phyloP scores from a whole-genome alignment of 1,140 invertebrate species.

The Euglossa dilemma region DNA sequence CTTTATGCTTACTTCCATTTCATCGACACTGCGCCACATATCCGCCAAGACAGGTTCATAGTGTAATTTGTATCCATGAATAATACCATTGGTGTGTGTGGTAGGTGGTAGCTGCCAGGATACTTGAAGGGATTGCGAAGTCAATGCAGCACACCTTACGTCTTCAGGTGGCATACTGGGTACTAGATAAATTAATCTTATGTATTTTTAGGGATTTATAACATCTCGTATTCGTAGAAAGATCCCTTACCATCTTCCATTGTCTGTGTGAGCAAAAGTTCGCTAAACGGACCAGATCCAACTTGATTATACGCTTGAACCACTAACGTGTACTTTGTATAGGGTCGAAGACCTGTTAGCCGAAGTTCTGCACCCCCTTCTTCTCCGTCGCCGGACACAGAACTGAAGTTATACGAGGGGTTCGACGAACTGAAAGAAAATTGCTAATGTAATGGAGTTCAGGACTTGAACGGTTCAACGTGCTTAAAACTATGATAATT shows the following conservation, averaged over 20 bases:
- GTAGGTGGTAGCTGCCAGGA: slow-evolving; percentile 92
- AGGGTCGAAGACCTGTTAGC: slow-evolving; percentile 87
- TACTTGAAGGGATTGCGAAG: slow-evolving; percentile 90
- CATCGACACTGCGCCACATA: slow-evolving; percentile 83
- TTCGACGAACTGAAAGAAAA: slow-evolving; percentile 76
- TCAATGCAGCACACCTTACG: slow-evolving; percentile 87
- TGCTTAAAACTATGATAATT: slow-evolving; percentile 3
- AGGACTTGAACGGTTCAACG: slow-evolving; percentile 2
- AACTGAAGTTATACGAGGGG: slow-evolving; percentile 86
- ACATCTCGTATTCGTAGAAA: background rate
- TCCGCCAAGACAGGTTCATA: slow-evolving; percentile 87
- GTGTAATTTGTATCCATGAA: slow-evolving; percentile 92
- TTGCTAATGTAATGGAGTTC: slow-evolving; percentile 34
- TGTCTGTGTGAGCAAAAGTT: slow-evolving; percentile 89
- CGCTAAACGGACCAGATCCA: slow-evolving; percentile 90
- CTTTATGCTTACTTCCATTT: slow-evolving; percentile 83
- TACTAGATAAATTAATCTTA: slow-evolving; percentile 79
- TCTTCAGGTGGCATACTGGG: slow-evolving; percentile 89
- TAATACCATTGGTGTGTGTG: slow-evolving; percentile 89
- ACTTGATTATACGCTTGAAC: slow-evolving; percentile 94
- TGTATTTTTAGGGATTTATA: background rate
- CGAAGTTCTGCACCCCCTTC: slow-evolving; percentile 86
- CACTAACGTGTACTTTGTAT: slow-evolving; percentile 90
- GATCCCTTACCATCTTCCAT: slow-evolving; percentile 88
- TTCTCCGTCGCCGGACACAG: slow-evolving; percentile 87